Percentiles rank a stretch among this genome's conserved stretches.
phyloP scores from a whole-genome alignment of 1,140 invertebrate species.

The Chironomus striatipennis region DNA sequence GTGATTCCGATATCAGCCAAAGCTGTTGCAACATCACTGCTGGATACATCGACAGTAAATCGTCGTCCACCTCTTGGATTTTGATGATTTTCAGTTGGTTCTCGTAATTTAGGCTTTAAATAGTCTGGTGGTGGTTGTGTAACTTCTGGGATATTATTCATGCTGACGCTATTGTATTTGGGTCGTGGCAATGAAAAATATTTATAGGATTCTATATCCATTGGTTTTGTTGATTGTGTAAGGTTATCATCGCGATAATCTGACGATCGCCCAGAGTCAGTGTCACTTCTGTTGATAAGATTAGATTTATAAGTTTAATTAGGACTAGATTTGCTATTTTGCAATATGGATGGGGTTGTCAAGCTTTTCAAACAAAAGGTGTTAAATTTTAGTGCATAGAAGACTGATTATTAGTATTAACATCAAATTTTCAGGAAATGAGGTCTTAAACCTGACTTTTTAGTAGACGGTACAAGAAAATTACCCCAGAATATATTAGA shows the following conservation, averaged over 20 bases:
- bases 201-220: neutral
- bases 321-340: neutral
- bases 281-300: slow-evolving; percentile 24
- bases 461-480: no score
- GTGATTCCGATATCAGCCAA: neutral
- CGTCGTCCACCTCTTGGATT: neutral
- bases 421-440: no score
- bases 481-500: no score
- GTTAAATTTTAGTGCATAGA: no score
- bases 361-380: neutral
- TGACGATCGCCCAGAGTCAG: slow-evolving; percentile 25
- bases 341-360: neutral
- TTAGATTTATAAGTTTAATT: neutral
- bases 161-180: neutral
- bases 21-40: neutral
- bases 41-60: slow-evolving; percentile 19
- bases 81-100: neutral
- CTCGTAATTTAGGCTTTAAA: neutral
- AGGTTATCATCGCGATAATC: slow-evolving; percentile 19
- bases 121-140: neutral
- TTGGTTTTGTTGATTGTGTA: neutral
- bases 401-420: no score
- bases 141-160: neutral
- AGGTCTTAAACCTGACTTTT: no score
- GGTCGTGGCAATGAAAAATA: neutral